phyloP scores from a whole-genome alignment of 2,113 vertebrate species.

The Meleagris gallopavo region DNA sequence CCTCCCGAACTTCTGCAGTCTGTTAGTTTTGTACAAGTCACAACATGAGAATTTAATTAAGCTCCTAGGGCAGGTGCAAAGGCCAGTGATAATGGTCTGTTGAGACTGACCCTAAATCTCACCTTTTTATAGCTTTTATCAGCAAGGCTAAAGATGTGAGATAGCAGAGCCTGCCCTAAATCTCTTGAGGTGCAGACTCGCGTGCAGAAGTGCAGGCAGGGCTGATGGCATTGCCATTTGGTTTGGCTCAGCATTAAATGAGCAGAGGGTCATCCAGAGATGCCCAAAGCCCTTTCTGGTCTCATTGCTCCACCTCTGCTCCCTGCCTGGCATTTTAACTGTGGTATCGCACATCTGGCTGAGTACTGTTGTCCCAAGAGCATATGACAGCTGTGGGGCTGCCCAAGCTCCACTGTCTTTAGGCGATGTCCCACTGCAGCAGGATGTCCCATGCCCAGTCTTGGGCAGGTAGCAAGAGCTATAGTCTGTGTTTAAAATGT shows the following conservation, averaged over 20 bases:
- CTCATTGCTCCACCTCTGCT: background rate
- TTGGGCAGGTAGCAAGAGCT: background rate
- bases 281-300: background rate
- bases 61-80: background rate
- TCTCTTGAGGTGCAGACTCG: accelerated
- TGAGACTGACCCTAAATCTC: constrained; percentile 22
- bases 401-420: background rate
- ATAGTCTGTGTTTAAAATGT: background rate
- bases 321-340: background rate
- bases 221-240: background rate
- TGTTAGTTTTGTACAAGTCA: constrained; percentile 1
- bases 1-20: background rate
- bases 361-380: background rate
- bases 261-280: background rate
- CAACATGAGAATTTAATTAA: background rate
- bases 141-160: background rate
- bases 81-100: background rate
- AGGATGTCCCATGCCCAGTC: background rate
- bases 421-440: background rate
- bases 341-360: background rate
- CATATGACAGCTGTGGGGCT: background rate
- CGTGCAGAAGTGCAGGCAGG: accelerated
- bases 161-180: accelerated
- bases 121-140: background rate
- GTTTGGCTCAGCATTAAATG: background rate